phyloP scores from a whole-genome alignment of 2,797 vertebrate species.

The Chrysolophus pictus region DNA sequence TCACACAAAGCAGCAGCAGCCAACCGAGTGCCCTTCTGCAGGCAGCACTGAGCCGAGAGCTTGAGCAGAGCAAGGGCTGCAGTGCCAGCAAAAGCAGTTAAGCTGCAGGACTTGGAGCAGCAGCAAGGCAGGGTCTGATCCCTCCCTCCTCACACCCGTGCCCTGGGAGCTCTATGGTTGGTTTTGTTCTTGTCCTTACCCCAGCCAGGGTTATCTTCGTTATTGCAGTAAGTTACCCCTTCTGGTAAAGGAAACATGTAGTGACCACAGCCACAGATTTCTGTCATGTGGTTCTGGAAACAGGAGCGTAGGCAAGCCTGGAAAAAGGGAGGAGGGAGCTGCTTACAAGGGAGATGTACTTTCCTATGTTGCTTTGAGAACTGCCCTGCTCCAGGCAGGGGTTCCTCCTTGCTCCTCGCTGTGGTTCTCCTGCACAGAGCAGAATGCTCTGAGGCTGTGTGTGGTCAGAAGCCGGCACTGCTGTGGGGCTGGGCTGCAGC shows the following conservation, averaged over 20 bases:
- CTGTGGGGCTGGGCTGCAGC: no score
- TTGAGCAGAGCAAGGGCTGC: not conserved
- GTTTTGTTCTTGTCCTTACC: constrained; percentile 59
- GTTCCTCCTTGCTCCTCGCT: not conserved
- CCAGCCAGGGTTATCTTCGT: constrained; percentile 78
- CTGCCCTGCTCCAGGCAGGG: accelerated
- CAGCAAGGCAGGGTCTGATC: accelerated
- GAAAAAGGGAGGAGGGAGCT: not conserved
- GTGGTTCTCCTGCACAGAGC: accelerated
- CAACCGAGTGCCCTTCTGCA: not conserved
- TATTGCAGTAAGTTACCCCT: constrained; percentile 77
- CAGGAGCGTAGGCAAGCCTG: constrained; percentile 86
- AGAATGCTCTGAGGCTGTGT: accelerated
- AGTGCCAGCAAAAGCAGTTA: not conserved
- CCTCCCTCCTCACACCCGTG: not conserved
- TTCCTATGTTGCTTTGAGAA: accelerated
- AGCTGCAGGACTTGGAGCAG: not conserved
- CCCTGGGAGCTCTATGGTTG: accelerated
- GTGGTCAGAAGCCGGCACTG: no score
- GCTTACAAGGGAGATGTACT: accelerated
- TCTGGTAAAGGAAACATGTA: constrained; percentile 78
- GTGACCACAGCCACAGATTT: constrained; percentile 79
- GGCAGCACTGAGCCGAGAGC: not conserved
- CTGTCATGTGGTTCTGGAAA: constrained; percentile 79
- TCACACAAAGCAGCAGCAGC: not conserved